A percentile compares a stretch with the other conserved stretches of the same genome.
phyloP scores from a whole-genome alignment of 1,140 invertebrate genomes.

The Zophobas morio region DNA sequence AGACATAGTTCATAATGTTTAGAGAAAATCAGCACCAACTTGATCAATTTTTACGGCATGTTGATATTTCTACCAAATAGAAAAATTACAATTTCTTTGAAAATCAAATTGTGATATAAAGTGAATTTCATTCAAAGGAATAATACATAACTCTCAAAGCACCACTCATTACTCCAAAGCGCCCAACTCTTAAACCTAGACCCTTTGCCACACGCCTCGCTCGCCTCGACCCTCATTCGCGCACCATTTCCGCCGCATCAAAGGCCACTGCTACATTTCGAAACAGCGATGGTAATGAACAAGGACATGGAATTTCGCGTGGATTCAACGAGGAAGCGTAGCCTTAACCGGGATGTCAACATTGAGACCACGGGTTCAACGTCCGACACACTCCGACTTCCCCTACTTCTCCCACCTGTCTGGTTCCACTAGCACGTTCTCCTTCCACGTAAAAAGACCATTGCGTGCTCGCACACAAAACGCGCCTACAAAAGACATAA shows the following conservation, averaged over 20 bases:
- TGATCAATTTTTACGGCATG: no score
- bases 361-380: constrained; percentile 62
- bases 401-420: constrained; percentile 60
- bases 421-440: constrained; percentile 52
- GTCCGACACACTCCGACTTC: constrained; percentile 61
- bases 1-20: no score
- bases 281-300: not conserved
- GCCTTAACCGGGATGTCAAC: constrained; percentile 62
- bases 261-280: constrained; percentile 6
- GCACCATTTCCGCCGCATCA: constrained; percentile 1
- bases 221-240: constrained; percentile 51
- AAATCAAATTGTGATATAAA: no score
- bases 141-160: no score
- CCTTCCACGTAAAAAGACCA: constrained; percentile 45
- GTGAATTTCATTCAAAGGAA: no score
- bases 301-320: constrained; percentile 21
- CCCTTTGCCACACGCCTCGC: no score
- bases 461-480: constrained; percentile 42
- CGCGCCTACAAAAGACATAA: constrained; percentile 4
- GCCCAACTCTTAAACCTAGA: no score
- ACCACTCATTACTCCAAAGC: no score
- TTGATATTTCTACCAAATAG: no score
- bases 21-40: no score
- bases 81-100: no score
- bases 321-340: constrained; percentile 50